Evolutionary conservation across 2,888 invertebrate species (phyloP), one percentile per base, ranked within the genome.

Genomic region (Galerucella calmariensis): DNA sequence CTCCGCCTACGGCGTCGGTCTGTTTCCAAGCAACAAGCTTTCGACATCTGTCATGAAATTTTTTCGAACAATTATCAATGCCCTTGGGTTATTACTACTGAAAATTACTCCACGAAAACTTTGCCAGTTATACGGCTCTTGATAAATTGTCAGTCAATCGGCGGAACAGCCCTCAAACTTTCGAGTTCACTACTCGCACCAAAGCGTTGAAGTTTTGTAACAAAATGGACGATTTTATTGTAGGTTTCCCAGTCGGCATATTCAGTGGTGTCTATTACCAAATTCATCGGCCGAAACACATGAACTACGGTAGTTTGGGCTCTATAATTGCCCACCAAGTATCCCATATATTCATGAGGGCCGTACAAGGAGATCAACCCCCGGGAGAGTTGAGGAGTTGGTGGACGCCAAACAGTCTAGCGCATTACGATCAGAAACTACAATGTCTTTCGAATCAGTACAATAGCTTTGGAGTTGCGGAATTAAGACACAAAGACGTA

Each of bases 361-460:
- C 97, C 72, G 92, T 96, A 68, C 94, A 95, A 88, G 96, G 94
- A 83, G 95, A 97, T 87, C 92, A 24, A 58, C 53, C 68, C 75
- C 90, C 94, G 77, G 97, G 97, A 10, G 96, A 97, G 86, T 88
- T 96, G 72, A 91, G 94, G 10, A 95, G 96, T 84, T 97, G 97
- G 97, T 97, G 97, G 96, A 92, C 94, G 77, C 90, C 93, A 65
- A 89, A 90, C 77, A 97, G 97, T 8, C 93, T 95, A 81, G 90
- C 92, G 78, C 92, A 92, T 63, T 98, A 96, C 86, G 88, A 95
- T 75, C 90, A 94, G 79, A 94, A 93, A 84, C 93, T 97, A 0
- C 91, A 93, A 83, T 98, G 98, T 86, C 95, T 98, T 82, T 94
- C 96, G 78, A 91, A 95, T 80, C 97, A 97, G 86, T 97, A 97